Conservation (phyloP, 2,113 vertebrate genomes). For the Ageneiosus marmoratus region DNA sequence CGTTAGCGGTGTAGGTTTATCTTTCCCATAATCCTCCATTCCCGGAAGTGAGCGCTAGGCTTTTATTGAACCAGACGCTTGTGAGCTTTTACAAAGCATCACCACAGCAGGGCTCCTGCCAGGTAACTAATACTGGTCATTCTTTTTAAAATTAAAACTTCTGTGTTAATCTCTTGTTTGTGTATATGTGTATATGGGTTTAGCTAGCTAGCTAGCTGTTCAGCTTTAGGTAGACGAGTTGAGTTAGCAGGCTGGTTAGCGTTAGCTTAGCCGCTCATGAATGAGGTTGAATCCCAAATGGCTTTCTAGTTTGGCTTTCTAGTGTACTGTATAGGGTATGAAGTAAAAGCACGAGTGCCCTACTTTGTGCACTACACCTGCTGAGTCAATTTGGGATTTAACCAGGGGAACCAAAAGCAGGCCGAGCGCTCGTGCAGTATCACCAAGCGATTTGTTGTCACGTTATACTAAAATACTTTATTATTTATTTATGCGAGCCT, state of each 20-base stretch:
- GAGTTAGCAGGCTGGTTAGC: neutral
- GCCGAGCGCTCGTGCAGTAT: neutral
- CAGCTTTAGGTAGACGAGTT: neutral
- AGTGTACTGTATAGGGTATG: neutral
- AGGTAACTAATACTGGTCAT: slow-evolving; percentile 6
- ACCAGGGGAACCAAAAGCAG: neutral
- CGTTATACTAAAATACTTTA: neutral
- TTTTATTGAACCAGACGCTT: slow-evolving; percentile 31
- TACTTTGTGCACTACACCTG: neutral
- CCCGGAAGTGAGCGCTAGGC: slow-evolving; percentile 11
- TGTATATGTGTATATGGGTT: neutral
- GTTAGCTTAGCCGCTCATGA: neutral
- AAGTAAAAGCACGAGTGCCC: neutral
- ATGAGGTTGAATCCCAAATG: neutral
- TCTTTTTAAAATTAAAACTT: neutral
- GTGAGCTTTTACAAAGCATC: slow-evolving; percentile 3
- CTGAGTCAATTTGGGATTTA: neutral
- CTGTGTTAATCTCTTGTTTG: neutral
- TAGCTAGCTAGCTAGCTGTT: neutral
- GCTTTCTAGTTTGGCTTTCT: neutral
- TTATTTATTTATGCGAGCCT: neutral
- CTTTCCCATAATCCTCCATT: slow-evolving; percentile 7
- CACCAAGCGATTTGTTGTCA: neutral
- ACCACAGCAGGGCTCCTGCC: neutral
- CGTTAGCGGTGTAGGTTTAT: neutral